Evolutionary conservation across 2,888 invertebrate genomes (phyloP).

Genomic region (Mythimna ferrago): DNA sequence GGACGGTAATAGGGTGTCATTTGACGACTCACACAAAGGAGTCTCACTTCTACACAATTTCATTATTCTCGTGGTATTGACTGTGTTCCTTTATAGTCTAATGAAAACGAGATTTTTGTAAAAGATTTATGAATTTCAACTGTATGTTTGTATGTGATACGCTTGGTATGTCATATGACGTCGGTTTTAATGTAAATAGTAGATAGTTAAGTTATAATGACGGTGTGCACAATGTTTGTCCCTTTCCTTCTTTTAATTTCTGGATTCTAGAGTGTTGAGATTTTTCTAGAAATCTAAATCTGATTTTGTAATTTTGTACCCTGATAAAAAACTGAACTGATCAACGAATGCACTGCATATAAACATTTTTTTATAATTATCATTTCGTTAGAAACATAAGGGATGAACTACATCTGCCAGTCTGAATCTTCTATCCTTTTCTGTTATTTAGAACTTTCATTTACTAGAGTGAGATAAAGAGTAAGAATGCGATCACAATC

Average conservation of each 20-base stretch:
- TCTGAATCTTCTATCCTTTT: no score
- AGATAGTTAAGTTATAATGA: slow-evolving; percentile 41
- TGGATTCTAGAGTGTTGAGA: slow-evolving; percentile 12
- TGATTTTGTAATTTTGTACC: slow-evolving; percentile 47
- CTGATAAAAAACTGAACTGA: not conserved
- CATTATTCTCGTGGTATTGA: slow-evolving; percentile 60
- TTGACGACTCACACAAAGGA: not conserved
- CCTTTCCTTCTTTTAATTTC: slow-evolving; percentile 15
- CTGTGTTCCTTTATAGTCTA: slow-evolving; percentile 80
- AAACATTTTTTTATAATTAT: not conserved
- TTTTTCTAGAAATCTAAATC: slow-evolving; percentile 23
- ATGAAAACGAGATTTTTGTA: slow-evolving; percentile 70
- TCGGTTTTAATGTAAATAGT: slow-evolving; percentile 57
- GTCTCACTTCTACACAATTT: slow-evolving; percentile 54
- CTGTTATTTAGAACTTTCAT: no score
- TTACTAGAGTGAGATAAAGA: no score
- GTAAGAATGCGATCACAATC: no score
- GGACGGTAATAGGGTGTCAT: no score
- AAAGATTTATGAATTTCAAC: slow-evolving; percentile 67
- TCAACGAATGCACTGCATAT: not conserved
- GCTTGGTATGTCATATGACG: slow-evolving; percentile 59
- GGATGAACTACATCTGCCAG: no score
- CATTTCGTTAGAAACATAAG: not conserved
- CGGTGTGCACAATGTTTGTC: slow-evolving; percentile 41
- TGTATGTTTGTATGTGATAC: slow-evolving; percentile 72